Evolutionary conservation across 2,113 vertebrate genomes (phyloP), one percentile per base, ranked within the genome.

Genomic region (Lynx canadensis): DNA sequence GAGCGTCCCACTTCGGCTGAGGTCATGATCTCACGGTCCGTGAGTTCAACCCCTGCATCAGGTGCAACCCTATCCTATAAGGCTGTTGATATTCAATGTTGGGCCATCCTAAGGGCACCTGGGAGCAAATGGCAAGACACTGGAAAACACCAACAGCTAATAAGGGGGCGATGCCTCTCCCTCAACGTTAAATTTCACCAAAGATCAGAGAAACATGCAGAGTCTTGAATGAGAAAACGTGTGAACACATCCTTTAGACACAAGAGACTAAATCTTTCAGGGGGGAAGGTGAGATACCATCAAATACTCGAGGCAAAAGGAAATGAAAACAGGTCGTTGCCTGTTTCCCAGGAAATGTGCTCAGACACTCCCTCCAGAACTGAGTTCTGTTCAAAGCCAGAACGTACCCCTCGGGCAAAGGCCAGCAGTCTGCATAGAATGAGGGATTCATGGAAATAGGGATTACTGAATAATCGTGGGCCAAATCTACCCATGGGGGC

Each of bases 121-220:
- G 13, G 0, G n/a, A 18, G 33, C 33, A 65, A 48, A n/a, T 0
- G 1, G 12, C 19, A 57, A 10, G 13, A 31, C 29, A 0, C 16
- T 38, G 11, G 12, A 52, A 45, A 21, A 15, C 21, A 11, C 48
- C 25, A 52, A 84, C 36, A 63, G 12, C 68, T 74, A 50, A 48
- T 29, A 1, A 2, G 4, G 21, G 7, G 5, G 33, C 14, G 31
- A 91, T 4, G 0, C 33, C 16, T 29, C 45, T 79, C 66, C 10
- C 15, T 10, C 23, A 50, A 8, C 0, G 7, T 29, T 14, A 45
- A 25, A 8, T 29, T 48, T 19, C 31, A 48, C 52, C 1, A 10
- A 73, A 27, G 7, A 41, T 2, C 12, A 21, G n/a, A 79, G 41
- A 29, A 9, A 36, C 31, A 15, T 9, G 57, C 31, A 36, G 14